A percentile compares a stretch with the other conserved stretches of the same genome.
Conservation (phyloP, 1,140 invertebrate species). For the Globodera ellingtonae region DNA sequence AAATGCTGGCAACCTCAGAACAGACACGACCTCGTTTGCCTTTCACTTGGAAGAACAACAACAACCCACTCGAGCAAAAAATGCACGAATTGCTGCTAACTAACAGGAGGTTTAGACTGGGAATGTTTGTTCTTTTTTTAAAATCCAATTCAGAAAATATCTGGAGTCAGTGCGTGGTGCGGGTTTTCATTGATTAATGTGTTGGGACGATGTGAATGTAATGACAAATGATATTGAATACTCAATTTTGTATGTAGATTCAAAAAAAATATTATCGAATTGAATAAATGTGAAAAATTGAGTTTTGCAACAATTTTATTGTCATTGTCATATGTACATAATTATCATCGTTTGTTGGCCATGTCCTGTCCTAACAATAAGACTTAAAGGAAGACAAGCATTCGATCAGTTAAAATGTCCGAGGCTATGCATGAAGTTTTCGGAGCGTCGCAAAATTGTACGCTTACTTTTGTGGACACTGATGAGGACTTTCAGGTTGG, state of each 20-base stretch:
- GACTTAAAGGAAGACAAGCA: background rate
- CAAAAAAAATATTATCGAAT: background rate
- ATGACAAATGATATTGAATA: background rate
- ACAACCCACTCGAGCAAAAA: constrained; percentile 21
- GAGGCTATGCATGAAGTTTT: constrained; percentile 9
- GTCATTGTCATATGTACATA: no score
- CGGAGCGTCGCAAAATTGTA: constrained; percentile 27
- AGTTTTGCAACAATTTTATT: no score
- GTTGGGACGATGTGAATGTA: background rate
- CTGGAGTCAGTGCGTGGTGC: constrained; percentile 31
- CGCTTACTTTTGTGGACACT: constrained; percentile 37
- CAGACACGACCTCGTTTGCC: background rate
- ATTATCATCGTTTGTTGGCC: no score
- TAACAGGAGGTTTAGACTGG: constrained; percentile 27
- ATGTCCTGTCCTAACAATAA: background rate
- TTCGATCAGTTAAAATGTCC: constrained; percentile 8
- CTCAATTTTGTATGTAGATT: background rate
- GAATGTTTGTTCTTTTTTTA: background rate
- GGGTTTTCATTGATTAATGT: constrained; percentile 46
- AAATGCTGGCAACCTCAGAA: background rate
- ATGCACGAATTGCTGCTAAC: constrained; percentile 33
- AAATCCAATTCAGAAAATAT: constrained; percentile 37
- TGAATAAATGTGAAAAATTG: background rate
- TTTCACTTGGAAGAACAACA: constrained; percentile 13
- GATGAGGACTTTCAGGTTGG: constrained; percentile 35